Conservation (phyloP, 2,113 vertebrate genomes). For the Bubo bubo region DNA sequence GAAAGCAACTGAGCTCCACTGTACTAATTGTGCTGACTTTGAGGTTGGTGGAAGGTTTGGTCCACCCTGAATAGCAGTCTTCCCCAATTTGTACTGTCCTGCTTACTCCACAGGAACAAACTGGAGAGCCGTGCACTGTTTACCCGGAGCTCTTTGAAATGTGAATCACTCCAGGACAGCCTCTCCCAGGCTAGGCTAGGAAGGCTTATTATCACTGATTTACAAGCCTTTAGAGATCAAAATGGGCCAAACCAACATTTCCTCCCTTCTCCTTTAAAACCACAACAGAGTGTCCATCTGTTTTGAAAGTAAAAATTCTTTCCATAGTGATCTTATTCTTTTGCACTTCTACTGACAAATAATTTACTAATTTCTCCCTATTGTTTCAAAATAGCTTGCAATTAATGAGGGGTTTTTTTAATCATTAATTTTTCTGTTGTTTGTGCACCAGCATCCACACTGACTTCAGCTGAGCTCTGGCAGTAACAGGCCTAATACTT, state of each 20-base stretch:
- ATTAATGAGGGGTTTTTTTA: neutral
- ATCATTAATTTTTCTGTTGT: neutral
- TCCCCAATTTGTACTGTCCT: slow-evolving; percentile 4
- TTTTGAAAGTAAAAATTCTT: slow-evolving; percentile 63
- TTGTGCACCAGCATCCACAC: neutral
- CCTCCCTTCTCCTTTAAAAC: slow-evolving; percentile 56
- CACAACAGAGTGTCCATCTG: slow-evolving; percentile 55
- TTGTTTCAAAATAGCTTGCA: neutral
- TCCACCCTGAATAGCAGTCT: slow-evolving; percentile 34
- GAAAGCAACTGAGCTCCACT: slow-evolving; percentile 10
- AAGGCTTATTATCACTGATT: slow-evolving; percentile 67
- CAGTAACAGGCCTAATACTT: neutral
- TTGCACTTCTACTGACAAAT: slow-evolving; percentile 34
- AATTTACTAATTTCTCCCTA: slow-evolving; percentile 18
- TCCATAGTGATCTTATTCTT: slow-evolving; percentile 54
- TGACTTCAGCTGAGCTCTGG: neutral
- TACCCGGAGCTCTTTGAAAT: slow-evolving; percentile 57
- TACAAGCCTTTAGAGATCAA: slow-evolving; percentile 67
- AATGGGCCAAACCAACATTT: slow-evolving; percentile 65
- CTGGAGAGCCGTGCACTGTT: neutral
- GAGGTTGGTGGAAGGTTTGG: slow-evolving; percentile 20
- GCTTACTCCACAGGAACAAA: neutral
- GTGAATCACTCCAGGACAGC: slow-evolving; percentile 49
- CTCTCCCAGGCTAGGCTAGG: slow-evolving; percentile 51
- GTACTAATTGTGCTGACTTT: slow-evolving; percentile 42